Evolutionary conservation across 1,140 invertebrate species (phyloP).

Genomic region (Octopus sinensis): DNA sequence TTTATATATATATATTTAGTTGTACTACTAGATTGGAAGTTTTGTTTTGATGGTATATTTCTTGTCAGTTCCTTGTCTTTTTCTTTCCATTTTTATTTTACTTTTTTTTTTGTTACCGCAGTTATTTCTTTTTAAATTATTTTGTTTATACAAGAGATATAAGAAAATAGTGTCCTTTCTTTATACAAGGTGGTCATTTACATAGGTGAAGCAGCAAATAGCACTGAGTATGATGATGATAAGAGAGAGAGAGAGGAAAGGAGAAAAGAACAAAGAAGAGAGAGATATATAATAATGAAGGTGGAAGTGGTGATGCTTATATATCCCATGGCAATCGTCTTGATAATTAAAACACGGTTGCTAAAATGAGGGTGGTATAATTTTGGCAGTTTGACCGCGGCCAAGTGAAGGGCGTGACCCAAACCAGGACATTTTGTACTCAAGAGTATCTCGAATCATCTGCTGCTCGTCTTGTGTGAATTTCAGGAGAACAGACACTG

Average conservation of each 20-base stretch:
- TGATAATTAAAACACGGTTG: not conserved
- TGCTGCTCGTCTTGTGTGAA: conserved; percentile 83
- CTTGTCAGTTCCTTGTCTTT: not conserved
- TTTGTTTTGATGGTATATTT: no score
- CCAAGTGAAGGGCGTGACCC: conserved; percentile 66
- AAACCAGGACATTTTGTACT: conserved; percentile 87
- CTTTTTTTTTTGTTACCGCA: not conserved
- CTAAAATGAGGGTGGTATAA: conserved; percentile 49
- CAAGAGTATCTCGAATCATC: conserved; percentile 78
- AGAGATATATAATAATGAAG: not conserved
- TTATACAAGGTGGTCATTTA: not conserved
- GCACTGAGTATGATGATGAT: not conserved
- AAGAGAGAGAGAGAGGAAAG: not conserved
- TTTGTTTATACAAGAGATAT: not conserved
- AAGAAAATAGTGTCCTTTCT: not conserved
- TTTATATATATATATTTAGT: no score
- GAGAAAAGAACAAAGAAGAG: not conserved
- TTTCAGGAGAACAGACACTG: conserved; percentile 78
- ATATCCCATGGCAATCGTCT: conserved; percentile 3
- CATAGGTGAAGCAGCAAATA: not conserved
- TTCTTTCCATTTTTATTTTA: not conserved
- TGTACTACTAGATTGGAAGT: no score
- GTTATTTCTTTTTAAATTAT: not conserved
- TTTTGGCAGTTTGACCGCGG: conserved; percentile 63
- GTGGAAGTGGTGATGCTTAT: not conserved